Evolutionary conservation across 2,888 invertebrate genomes (phyloP), one percentile per base, ranked within the genome.

Genomic region (Melanostoma scalare): DNA sequence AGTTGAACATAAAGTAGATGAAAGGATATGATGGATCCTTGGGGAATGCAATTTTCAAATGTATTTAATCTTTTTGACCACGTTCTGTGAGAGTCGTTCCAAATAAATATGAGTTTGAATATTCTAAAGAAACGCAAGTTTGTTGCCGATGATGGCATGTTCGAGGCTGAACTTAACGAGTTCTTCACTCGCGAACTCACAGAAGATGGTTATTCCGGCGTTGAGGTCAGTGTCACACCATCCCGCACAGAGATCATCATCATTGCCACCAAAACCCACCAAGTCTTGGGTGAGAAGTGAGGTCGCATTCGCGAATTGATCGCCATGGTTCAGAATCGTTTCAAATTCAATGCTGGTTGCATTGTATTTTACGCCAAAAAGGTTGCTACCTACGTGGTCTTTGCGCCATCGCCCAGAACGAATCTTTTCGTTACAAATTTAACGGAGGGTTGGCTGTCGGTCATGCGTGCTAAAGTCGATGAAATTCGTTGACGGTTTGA

Each of bases 341-440:
- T 99, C 93, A 97, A 96, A 91, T 99, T 99, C 92, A 96, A 96
- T 61, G 97, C 98, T 88, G 96, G 97, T 89, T 96, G 97, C 60
- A 97, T 99, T 77, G 99, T 99, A 93, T 93, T 99, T 87, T 99
- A 98, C 92, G 99, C 99, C 56, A 99, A 99, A 92, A 99, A 99
- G 92, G 99, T 99, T 3, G 98, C 98, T 60, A 97, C 98, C 85
- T n/a, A n/a, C 94, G 99, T 87, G 99, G 99, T 89, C 94, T 99
- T 67, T 99, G 99, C 92, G 99, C 99, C 86, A 99, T 99, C 88
- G 99, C 99, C n/a, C 99, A 99, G 92, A 98, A 99, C 81, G 99
- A 99, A 92, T 99, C 99, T 9, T 94, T 99, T 68, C 94, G 99
- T 91, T 99, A 99, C 94, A 99, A 99, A 92, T 94, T 99, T 73